Evolutionary conservation across 1,140 invertebrate genomes (phyloP).

Genomic region (Brachionus paranguensis): DNA sequence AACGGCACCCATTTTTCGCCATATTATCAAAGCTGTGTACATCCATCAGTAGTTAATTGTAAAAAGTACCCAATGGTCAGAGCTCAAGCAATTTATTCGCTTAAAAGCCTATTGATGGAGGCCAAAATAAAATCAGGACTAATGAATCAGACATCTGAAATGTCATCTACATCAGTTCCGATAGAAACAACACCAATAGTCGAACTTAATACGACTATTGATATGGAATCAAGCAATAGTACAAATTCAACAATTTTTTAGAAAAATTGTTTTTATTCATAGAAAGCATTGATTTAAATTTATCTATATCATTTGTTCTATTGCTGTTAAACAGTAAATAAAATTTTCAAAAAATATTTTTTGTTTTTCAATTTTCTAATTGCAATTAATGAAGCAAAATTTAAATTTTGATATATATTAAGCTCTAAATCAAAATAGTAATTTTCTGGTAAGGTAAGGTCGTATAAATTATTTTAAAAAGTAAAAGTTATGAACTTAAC

Average conservation of each 20-base stretch:
- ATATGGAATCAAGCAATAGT: not conserved
- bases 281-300: not conserved
- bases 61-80: conserved; percentile 3
- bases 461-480: too few relatives aligned
- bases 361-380: not conserved
- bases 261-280: not conserved
- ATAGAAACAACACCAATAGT: not conserved
- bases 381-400: not conserved
- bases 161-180: not conserved
- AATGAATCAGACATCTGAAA: not conserved
- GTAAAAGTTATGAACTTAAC: too few relatives aligned
- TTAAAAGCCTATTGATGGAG: not conserved
- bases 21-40: conserved; percentile 36
- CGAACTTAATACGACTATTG: not conserved
- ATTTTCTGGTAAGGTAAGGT: too few relatives aligned
- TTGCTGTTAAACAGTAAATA: not conserved
- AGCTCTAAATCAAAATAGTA: too few relatives aligned
- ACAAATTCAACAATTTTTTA: not conserved
- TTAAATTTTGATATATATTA: not conserved
- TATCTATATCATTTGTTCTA: not conserved
- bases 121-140: not conserved
- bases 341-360: not conserved
- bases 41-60: conserved; percentile 35
- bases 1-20: conserved; percentile 38
- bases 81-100: not conserved